A percentile compares a stretch with the other conserved stretches of the same genome.
Evolutionary conservation across 2,113 vertebrate genomes (phyloP).

Genomic region (Lota lota): DNA sequence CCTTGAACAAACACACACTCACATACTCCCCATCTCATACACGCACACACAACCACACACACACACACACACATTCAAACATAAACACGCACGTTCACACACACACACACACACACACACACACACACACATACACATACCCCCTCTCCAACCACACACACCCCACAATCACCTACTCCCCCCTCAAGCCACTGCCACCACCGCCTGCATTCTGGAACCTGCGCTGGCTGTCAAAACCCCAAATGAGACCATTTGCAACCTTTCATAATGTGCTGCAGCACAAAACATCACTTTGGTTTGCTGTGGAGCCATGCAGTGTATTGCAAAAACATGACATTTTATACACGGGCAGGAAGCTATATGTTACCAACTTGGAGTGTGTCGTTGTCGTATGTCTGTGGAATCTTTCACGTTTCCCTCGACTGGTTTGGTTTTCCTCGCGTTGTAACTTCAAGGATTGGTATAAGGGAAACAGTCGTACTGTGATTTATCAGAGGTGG

Average conservation of each 20-base stretch:
- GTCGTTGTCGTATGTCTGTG: slow-evolving; percentile 39
- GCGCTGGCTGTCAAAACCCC: slow-evolving; percentile 56
- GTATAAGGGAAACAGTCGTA: neutral
- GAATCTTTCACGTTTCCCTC: slow-evolving; percentile 42
- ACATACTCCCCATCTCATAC: too few relatives aligned
- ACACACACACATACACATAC: neutral
- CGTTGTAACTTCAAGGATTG: neutral
- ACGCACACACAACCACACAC: too few relatives aligned
- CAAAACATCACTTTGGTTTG: slow-evolving; percentile 31
- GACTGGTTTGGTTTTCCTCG: slow-evolving; percentile 25
- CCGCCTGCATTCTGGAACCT: too few relatives aligned
- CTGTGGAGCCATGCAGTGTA: slow-evolving; percentile 26
- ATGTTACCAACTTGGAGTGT: slow-evolving; percentile 45
- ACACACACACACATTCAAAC: too few relatives aligned
- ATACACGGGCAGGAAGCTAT: slow-evolving; percentile 38
- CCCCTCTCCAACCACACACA: neutral
- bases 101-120: too few relatives aligned
- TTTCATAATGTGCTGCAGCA: slow-evolving; percentile 62
- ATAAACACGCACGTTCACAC: too few relatives aligned
- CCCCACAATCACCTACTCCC: slow-evolving; percentile 45
- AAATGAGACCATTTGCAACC: slow-evolving; percentile 73
- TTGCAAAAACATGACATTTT: slow-evolving; percentile 51
- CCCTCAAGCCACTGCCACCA: too few relatives aligned
- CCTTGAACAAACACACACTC: too few relatives aligned
- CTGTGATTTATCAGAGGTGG: neutral